phyloP scores from a whole-genome alignment of 2,888 invertebrate genomes.

The Stramonita haemastoma region DNA sequence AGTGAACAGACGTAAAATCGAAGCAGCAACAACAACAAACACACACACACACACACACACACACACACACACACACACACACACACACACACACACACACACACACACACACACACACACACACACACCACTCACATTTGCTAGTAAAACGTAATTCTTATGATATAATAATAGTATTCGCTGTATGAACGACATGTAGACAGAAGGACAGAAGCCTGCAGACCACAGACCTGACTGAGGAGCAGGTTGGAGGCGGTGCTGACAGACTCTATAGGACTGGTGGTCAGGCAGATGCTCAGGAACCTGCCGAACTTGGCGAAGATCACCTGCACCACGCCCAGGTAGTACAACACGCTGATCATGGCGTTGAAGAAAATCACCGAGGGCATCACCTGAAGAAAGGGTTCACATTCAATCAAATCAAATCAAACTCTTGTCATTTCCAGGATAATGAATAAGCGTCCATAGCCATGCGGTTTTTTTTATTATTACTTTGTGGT shows the following conservation, averaged over 20 bases:
- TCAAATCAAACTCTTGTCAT: too few species aligned
- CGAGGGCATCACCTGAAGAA: constrained; percentile 31
- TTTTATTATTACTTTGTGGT: too few species aligned
- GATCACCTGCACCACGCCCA: constrained; percentile 37
- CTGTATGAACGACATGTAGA: too few species aligned
- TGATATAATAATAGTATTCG: too few species aligned
- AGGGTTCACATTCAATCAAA: too few species aligned
- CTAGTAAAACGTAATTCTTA: too few species aligned
- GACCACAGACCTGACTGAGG: constrained; percentile 28
- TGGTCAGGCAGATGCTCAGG: constrained; percentile 46
- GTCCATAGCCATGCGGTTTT: too few species aligned
- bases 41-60: background rate
- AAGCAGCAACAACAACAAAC: too few species aligned
- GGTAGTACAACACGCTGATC: constrained; percentile 42
- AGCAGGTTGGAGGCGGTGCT: constrained; percentile 48
- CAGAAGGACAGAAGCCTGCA: too few species aligned
- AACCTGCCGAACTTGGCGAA: constrained; percentile 47
- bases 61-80: background rate
- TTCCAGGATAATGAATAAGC: too few species aligned
- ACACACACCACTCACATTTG: background rate
- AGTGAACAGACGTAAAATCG: too few species aligned
- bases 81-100: background rate
- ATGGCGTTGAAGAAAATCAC: constrained; percentile 41
- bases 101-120: background rate
- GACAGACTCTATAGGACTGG: constrained; percentile 47